Conservation (phyloP, 2,797 vertebrate species). For the Jordanella pulchra region DNA sequence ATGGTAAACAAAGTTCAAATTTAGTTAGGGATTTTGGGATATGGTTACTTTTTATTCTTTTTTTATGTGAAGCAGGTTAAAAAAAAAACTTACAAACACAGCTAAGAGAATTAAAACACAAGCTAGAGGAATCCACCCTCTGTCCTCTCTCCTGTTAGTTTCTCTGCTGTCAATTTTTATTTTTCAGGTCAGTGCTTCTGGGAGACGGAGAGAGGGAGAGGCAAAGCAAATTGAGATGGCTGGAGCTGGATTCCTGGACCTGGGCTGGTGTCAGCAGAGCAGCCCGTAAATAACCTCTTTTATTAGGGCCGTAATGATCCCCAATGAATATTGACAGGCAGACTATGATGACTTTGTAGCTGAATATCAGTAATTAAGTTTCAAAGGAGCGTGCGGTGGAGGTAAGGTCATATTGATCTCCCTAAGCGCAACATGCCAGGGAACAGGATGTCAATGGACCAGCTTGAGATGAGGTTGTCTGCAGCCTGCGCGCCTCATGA, state of each 20-base stretch:
- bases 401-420: conserved; percentile 87
- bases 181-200: conserved; percentile 81
- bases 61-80: conserved; percentile 26
- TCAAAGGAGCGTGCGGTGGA: conserved; percentile 80
- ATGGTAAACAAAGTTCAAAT: conserved; percentile 54
- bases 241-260: conserved; percentile 71
- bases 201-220: conserved; percentile 57
- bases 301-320: conserved; percentile 84
- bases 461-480: conserved; percentile 61
- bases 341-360: conserved; percentile 85
- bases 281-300: conserved; percentile 81
- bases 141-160: conserved; percentile 65
- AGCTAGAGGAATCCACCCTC: conserved; percentile 68
- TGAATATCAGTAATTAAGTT: conserved; percentile 87
- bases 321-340: conserved; percentile 83
- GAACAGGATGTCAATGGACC: conserved; percentile 77
- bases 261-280: conserved; percentile 75
- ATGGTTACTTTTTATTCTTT: conserved; percentile 12
- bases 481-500: conserved; percentile 53
- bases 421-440: conserved; percentile 75
- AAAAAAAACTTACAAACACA: conserved; percentile 60
- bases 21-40: conserved; percentile 59
- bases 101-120: conserved; percentile 64
- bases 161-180: conserved; percentile 77
- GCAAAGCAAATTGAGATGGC: conserved; percentile 78